Evolutionary conservation across 1,140 invertebrate genomes (phyloP).

Genomic region (Platorchestia sp.): DNA sequence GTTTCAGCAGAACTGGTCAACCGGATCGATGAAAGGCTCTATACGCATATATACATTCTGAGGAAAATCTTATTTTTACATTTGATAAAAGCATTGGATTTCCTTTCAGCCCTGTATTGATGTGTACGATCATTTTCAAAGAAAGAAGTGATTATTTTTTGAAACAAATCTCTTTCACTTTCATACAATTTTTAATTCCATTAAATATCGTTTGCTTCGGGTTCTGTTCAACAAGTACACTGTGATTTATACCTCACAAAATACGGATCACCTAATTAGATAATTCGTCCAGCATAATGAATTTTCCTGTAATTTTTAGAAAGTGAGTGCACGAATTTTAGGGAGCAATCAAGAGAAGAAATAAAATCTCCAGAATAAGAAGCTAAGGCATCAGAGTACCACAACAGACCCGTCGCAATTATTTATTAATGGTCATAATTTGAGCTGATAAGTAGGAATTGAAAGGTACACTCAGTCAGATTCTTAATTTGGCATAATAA

Average conservation of each 20-base stretch:
- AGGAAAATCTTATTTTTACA: too few species aligned
- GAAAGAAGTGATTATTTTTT: too few species aligned
- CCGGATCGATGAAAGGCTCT: neutral
- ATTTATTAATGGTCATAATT: conserved; percentile 19
- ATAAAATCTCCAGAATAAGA: neutral
- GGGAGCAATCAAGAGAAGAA: neutral
- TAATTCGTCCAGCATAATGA: neutral
- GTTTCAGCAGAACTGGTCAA: neutral
- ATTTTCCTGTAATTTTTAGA: neutral
- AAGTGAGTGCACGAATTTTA: neutral
- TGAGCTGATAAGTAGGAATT: neutral
- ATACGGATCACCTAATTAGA: neutral
- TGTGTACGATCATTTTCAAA: too few species aligned
- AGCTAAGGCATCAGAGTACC: neutral
- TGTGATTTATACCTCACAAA: neutral
- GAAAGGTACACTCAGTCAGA: neutral
- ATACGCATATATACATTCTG: too few species aligned
- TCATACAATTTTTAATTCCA: neutral
- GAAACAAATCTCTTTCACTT: too few species aligned
- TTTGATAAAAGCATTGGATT: too few species aligned
- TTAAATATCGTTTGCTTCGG: neutral
- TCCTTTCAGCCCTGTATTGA: too few species aligned
- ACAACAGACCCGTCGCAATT: neutral
- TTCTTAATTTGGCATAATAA: neutral
- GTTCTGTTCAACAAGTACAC: neutral